A percentile compares a stretch with the other conserved stretches of the same genome.
Evolutionary conservation across 2,888 invertebrate genomes (phyloP).

Genomic region (Cybosia mesomella): DNA sequence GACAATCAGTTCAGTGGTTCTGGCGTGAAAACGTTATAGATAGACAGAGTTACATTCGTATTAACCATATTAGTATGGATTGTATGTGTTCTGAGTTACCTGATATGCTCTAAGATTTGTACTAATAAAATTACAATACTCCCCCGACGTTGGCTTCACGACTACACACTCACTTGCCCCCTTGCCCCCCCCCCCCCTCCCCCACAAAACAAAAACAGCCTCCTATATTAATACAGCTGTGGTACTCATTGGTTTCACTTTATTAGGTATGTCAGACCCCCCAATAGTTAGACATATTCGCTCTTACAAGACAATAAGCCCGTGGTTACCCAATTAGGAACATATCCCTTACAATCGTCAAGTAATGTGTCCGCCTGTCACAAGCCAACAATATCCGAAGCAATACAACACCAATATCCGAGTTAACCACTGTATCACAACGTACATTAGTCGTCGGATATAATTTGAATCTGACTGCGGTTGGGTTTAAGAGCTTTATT

Average conservation of each 20-base stretch:
- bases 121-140: too few species aligned
- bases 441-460: slow-evolving; percentile 3
- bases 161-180: too few species aligned
- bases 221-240: too few species aligned
- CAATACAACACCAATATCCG: slow-evolving; percentile 4
- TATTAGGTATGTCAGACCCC: neutral
- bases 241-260: neutral
- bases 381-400: neutral
- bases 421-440: slow-evolving; percentile 6
- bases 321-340: neutral
- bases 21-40: too few species aligned
- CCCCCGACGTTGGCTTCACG: too few species aligned
- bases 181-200: too few species aligned
- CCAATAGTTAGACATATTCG: neutral
- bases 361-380: neutral
- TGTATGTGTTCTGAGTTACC: too few species aligned
- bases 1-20: too few species aligned
- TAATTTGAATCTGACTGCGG: slow-evolving; percentile 3
- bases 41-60: too few species aligned
- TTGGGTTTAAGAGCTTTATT: neutral
- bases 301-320: neutral
- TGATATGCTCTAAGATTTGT: too few species aligned
- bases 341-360: neutral
- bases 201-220: too few species aligned
- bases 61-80: too few species aligned